phyloP scores from a whole-genome alignment of 2,113 vertebrate species.

The Proterorhinus semilunaris region DNA sequence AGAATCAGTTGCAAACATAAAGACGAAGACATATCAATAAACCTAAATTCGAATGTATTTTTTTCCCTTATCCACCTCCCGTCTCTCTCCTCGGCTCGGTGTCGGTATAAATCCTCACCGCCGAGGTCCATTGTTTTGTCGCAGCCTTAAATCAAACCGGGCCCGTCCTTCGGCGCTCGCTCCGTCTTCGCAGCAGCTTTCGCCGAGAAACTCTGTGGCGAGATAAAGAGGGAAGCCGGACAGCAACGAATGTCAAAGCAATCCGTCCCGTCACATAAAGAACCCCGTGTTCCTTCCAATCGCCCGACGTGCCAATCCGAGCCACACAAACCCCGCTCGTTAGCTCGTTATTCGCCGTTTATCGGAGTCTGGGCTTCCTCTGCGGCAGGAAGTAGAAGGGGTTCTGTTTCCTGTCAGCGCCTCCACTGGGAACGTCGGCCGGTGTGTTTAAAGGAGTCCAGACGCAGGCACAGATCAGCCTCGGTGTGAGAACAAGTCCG shows the following conservation, averaged over 20 bases:
- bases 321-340: not conserved
- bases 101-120: slow-evolving; percentile 24
- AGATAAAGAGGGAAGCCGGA: no score
- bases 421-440: slow-evolving; percentile 19
- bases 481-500: slow-evolving; percentile 12
- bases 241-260: no score
- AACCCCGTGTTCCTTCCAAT: no score
- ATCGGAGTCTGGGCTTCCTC: slow-evolving; percentile 23
- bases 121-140: slow-evolving; percentile 2
- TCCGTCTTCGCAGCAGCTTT: not conserved
- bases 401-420: slow-evolving; percentile 58
- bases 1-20: no score
- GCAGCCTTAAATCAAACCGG: slow-evolving; percentile 7
- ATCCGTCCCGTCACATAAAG: no score
- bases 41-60: no score
- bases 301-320: not conserved
- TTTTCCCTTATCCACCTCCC: not conserved
- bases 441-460: not conserved
- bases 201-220: no score
- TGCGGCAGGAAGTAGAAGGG: slow-evolving; percentile 55
- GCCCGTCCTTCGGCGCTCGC: not conserved
- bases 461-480: not conserved
- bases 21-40: no score
- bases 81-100: slow-evolving; percentile 3
- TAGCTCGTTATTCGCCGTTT: slow-evolving; percentile 15